These are phyloP conservation scores for Cotesia typhae DNA, from an alignment of 1,140 invertebrate species.

Conservation along the genomic window DNA sequence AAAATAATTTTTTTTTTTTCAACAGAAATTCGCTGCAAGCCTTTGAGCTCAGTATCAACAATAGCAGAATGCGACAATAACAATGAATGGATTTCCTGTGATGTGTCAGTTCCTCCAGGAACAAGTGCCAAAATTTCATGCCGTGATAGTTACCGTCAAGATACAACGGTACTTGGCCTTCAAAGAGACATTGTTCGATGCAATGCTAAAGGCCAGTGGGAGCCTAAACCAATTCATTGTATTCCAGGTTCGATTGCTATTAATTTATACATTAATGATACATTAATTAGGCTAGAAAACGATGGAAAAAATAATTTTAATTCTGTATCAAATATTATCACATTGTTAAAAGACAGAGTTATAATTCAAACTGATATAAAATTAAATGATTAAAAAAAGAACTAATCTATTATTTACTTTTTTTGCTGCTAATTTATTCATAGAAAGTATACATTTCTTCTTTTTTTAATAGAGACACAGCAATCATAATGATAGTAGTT, in stretches of 20 bases:
- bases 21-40: conserved; percentile 54
- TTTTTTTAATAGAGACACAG: background rate
- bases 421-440: too few relatives aligned
- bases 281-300: conserved; percentile 29
- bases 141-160: conserved; percentile 49
- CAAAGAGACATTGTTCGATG: conserved; percentile 46
- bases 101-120: conserved; percentile 41
- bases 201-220: conserved; percentile 55
- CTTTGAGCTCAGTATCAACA: conserved; percentile 45
- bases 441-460: too few relatives aligned
- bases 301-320: conserved; percentile 11
- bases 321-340: conserved; percentile 31
- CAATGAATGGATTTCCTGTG: conserved; percentile 43
- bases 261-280: conserved; percentile 51
- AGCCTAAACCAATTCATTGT: conserved; percentile 56
- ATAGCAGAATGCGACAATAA: conserved; percentile 45
- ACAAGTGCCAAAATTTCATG: conserved; percentile 51
- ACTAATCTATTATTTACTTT: too few relatives aligned
- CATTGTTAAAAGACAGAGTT: conserved; percentile 30
- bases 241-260: conserved; percentile 57
- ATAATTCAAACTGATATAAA: conserved; percentile 29
- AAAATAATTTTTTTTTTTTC: conserved; percentile 31
- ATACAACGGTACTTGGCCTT: conserved; percentile 36
- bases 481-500: conserved; percentile 23
- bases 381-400: background rate